These are phyloP conservation scores for Cepphus grylle DNA, from an alignment of 2,113 vertebrate genomes.

Conservation along the genomic window DNA sequence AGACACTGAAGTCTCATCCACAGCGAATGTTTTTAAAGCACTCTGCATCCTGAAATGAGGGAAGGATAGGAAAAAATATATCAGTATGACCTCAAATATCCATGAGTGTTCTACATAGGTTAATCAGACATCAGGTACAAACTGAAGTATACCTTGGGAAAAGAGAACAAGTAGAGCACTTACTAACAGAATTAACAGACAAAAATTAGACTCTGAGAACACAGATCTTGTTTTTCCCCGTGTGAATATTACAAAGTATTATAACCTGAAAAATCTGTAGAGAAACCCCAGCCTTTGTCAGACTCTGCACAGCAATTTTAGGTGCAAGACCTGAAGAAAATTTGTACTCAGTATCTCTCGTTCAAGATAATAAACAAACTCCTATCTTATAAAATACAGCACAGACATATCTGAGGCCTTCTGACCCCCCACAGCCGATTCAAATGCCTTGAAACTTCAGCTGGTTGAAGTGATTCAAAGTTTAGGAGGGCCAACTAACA, in stretches of 20 bases:
- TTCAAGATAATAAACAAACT: background rate
- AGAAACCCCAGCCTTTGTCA: background rate
- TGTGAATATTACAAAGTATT: accelerated
- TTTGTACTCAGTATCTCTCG: background rate
- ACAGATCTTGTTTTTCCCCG: background rate
- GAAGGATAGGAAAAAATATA: background rate
- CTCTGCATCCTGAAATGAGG: conserved; percentile 88
- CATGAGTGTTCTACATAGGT: background rate
- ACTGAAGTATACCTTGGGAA: background rate
- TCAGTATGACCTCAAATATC: background rate
- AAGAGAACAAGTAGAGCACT: background rate
- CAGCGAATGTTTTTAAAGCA: conserved; percentile 93
- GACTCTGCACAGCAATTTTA: background rate
- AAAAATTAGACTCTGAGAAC: background rate
- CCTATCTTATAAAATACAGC: background rate
- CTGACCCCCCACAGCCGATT: background rate
- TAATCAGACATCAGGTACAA: background rate
- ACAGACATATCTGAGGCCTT: background rate
- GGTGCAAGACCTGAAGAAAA: background rate
- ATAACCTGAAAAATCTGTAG: background rate
- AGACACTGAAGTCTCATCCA: conserved; percentile 97
- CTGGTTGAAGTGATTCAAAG: background rate
- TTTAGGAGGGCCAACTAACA: background rate
- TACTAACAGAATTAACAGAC: background rate
- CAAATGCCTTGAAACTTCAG: background rate